phyloP scores from a whole-genome alignment of 2,113 vertebrate genomes.

The Trichomycterus rosablanca region DNA sequence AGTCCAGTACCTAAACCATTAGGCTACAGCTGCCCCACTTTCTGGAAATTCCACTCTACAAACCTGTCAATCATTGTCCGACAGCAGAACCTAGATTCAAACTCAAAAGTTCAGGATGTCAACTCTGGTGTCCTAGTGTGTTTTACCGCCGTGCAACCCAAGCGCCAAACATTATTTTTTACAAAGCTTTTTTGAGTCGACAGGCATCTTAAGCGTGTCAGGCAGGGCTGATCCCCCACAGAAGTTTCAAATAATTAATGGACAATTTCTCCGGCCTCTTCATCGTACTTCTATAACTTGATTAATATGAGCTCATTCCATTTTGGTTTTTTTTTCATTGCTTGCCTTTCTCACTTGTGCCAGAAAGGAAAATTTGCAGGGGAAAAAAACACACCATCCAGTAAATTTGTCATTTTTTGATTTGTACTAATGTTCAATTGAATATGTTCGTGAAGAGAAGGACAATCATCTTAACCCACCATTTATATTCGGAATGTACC shows the following conservation, averaged over 20 bases:
- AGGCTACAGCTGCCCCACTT: no score
- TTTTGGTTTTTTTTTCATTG: conserved; percentile 13
- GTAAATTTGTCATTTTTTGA: neutral
- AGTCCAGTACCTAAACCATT: no score
- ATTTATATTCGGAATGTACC: neutral
- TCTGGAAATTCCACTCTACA: no score
- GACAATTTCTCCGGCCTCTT: conserved; percentile 15
- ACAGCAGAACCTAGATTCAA: no score
- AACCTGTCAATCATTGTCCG: no score
- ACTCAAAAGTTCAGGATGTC: no score
- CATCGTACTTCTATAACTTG: conserved; percentile 35
- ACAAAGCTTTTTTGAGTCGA: no score
- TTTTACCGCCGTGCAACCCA: no score
- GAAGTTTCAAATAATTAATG: conserved; percentile 34
- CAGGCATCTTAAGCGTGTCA: conserved; percentile 27
- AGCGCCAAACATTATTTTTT: no score
- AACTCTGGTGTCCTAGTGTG: no score
- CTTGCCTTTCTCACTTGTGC: conserved; percentile 18
- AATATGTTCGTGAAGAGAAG: conserved; percentile 2
- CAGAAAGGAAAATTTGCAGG: conserved; percentile 16
- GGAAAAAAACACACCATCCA: conserved; percentile 14
- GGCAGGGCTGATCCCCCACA: conserved; percentile 22
- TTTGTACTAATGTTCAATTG: conserved; percentile 2
- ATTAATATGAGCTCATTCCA: conserved; percentile 36
- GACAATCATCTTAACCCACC: conserved; percentile 3